Evolutionary conservation across 2,113 vertebrate species (phyloP).

Genomic region (Alligator sinensis): DNA sequence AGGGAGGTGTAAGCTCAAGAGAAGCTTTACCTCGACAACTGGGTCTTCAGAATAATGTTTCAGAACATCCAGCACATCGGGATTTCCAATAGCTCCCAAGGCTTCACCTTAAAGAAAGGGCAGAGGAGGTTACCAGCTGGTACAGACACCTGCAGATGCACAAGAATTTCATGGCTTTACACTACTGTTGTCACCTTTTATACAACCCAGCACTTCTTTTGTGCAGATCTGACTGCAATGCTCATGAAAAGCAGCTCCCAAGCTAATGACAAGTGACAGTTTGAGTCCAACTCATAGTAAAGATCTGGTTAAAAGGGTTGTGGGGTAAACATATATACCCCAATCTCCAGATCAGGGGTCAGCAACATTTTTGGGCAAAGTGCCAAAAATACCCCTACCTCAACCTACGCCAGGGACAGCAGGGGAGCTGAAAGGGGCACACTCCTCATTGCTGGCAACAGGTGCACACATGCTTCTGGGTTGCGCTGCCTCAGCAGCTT

Average conservation of each 20-base stretch:
- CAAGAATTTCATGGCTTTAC: neutral
- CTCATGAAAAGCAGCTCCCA: neutral
- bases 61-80: conserved; percentile 86
- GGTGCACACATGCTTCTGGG: too few species aligned
- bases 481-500: too few species aligned
- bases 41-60: conserved; percentile 87
- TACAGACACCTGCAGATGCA: too few species aligned
- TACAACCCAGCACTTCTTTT: neutral
- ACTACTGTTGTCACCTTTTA: fast-evolving
- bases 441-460: too few species aligned
- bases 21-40: conserved; percentile 82
- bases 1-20: fast-evolving
- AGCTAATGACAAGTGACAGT: neutral
- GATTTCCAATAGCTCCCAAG: conserved; percentile 92
- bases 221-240: fast-evolving
- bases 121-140: fast-evolving
- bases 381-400: too few species aligned
- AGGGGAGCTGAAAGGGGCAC: too few species aligned
- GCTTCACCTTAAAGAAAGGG: conserved; percentile 87
- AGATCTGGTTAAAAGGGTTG: too few species aligned
- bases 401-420: too few species aligned
- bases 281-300: too few species aligned
- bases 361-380: too few species aligned
- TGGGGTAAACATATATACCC: too few species aligned
- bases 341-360: too few species aligned